Evolutionary conservation across 2,113 vertebrate genomes (phyloP), one percentile per base, ranked within the genome.

Genomic region (Podocnemis expansa): DNA sequence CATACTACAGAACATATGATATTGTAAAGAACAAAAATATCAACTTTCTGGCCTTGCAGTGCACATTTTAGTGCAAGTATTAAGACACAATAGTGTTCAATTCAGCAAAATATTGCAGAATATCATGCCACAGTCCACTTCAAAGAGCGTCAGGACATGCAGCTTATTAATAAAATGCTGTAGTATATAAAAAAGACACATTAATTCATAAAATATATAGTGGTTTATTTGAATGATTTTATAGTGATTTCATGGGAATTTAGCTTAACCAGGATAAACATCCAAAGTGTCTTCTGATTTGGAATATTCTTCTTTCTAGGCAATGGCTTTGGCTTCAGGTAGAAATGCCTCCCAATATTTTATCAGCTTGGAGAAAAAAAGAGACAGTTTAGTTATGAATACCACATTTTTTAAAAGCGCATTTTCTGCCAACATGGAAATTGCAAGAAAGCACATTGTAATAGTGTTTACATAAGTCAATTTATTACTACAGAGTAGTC

Each of bases 301-400:
- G 94, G 95, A 96, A 84, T 97, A 94, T 63, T 95, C 94, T 95
- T 97, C 95, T 89, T 95, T 97, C 98, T 98, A 99, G 91, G 99
- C 99, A 94, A 99, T 99, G 94, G 99, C 99, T 99, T 99, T 99
- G 98, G 99, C 99, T 98, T 99, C 99, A 76, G 99, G 99, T 97
- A 99, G 98, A 98, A 99, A 99, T 92, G 99, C 99, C 93, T 99
- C 99, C 99, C 99, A 99, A 96, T 99, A 99, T 97, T 99, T 99
- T 96, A 99, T 99, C 92, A 99, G 98, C 99, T 99, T 97, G 56
- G 96, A 96, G 89, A 89, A 95, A 89, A 97, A 51, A 81, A 80
- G 79, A 49, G 29, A 34, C 29, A 34, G 27, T 16, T 16, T 13
- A 63, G 3, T 56, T 82, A 54, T 70, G 94, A 79, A 4, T 63